These are phyloP conservation scores for Synanthedon formicaeformis DNA, from an alignment of 2,888 invertebrate species.

Conservation along the genomic window DNA sequence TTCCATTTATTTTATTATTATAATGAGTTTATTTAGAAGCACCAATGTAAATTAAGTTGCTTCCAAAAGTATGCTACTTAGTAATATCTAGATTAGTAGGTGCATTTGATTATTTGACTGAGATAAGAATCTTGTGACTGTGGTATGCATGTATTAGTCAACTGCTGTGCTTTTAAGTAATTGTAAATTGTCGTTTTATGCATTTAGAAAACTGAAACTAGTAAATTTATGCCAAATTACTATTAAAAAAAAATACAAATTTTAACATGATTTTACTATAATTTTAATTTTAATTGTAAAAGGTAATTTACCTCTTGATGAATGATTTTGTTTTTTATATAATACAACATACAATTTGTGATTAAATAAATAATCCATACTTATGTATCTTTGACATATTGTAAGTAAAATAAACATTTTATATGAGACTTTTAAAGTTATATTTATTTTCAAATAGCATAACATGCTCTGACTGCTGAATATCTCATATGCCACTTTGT, in stretches of 20 bases:
- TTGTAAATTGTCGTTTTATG: slow-evolving; percentile 47
- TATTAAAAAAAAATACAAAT: slow-evolving; percentile 20
- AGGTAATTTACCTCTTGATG: not conserved
- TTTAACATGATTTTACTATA: too few species aligned
- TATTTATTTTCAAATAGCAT: too few species aligned
- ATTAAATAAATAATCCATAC: slow-evolving; percentile 55
- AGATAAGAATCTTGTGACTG: slow-evolving; percentile 57
- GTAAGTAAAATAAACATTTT: slow-evolving; percentile 69
- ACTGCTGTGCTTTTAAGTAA: slow-evolving; percentile 39
- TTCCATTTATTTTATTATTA: slow-evolving; percentile 38
- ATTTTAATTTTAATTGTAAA: not conserved
- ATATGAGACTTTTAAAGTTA: slow-evolving; percentile 58
- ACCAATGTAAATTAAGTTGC: slow-evolving; percentile 53
- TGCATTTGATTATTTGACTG: slow-evolving; percentile 58
- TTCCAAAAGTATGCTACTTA: slow-evolving; percentile 53
- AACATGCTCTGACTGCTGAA: too few species aligned
- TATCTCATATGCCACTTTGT: too few species aligned
- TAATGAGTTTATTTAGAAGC: slow-evolving; percentile 39
- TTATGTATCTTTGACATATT: slow-evolving; percentile 58
- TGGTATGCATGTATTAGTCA: slow-evolving; percentile 57
- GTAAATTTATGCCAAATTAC: slow-evolving; percentile 60
- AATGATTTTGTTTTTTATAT: not conserved
- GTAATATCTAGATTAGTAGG: slow-evolving; percentile 24
- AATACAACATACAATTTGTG: slow-evolving; percentile 14
- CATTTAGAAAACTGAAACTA: slow-evolving; percentile 58